Conservation (phyloP, 2,888 invertebrate genomes). For the Andrena marginata region DNA sequence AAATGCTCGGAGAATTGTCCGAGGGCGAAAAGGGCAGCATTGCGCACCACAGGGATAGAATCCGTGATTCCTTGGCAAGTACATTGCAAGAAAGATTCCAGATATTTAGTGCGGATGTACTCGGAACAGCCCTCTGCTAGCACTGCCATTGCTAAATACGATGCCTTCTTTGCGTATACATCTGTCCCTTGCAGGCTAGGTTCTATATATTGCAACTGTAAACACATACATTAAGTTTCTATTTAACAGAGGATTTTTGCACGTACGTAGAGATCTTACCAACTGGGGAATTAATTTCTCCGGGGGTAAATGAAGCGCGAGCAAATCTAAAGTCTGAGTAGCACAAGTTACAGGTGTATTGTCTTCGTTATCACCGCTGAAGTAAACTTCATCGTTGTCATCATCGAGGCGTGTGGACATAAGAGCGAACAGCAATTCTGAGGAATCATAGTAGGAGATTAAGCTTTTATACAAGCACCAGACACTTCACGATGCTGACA, state of each 20-base stretch:
- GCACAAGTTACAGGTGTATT: slow-evolving; percentile 89
- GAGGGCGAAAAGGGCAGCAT: slow-evolving; percentile 92
- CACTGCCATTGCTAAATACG: slow-evolving; percentile 91
- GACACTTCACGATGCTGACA: not conserved
- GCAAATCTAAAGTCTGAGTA: slow-evolving; percentile 90
- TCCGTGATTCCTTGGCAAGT: slow-evolving; percentile 90
- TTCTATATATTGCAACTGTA: slow-evolving; percentile 87
- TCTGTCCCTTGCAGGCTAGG: slow-evolving; percentile 88
- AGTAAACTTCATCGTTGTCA: slow-evolving; percentile 89
- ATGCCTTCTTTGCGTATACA: slow-evolving; percentile 89
- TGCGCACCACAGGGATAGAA: slow-evolving; percentile 88
- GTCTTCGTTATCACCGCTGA: slow-evolving; percentile 88
- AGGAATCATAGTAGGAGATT: slow-evolving; percentile 55
- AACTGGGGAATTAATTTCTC: slow-evolving; percentile 91
- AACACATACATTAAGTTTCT: slow-evolving; percentile 17
- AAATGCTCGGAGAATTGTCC: slow-evolving; percentile 93
- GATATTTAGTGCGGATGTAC: slow-evolving; percentile 90
- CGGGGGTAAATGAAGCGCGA: slow-evolving; percentile 91
- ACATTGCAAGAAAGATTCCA: slow-evolving; percentile 89
- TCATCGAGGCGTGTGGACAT: slow-evolving; percentile 89
- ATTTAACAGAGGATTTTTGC: not conserved
- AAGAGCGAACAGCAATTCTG: slow-evolving; percentile 89
- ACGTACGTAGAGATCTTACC: slow-evolving; percentile 83
- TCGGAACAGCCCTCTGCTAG: slow-evolving; percentile 93
- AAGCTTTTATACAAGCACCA: not conserved